Evolutionary conservation across 2,797 vertebrate species (phyloP).

Genomic region (Pipistrellus pygmaeus): DNA sequence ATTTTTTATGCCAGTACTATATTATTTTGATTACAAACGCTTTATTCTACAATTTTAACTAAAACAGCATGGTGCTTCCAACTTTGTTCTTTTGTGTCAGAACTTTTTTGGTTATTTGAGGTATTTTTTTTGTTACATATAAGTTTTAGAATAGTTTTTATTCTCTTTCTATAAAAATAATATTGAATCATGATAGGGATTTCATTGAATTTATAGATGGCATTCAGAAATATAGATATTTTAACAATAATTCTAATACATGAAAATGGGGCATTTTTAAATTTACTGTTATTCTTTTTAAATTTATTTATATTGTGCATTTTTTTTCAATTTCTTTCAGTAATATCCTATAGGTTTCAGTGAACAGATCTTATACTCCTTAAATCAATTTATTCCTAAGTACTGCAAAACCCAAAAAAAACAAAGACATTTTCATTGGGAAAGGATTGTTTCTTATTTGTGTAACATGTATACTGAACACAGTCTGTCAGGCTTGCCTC

Average conservation of each 20-base stretch:
- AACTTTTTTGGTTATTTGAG: not conserved
- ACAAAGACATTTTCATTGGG: not conserved
- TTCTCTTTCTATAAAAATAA: no score
- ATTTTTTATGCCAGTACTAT: not conserved
- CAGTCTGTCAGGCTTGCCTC: accelerated
- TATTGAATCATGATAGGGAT: no score
- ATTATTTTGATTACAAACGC: not conserved
- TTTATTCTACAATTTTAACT: not conserved
- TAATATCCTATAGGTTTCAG: not conserved
- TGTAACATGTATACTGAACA: not conserved
- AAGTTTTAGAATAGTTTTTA: not conserved
- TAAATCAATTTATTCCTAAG: not conserved
- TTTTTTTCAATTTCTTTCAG: not conserved
- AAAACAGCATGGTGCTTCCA: not conserved
- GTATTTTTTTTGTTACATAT: not conserved
- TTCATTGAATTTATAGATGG: not conserved
- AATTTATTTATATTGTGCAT: not conserved
- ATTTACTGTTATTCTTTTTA: not conserved
- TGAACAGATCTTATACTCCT: not conserved
- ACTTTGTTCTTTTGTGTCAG: not conserved
- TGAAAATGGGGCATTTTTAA: not conserved
- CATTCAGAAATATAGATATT: not conserved
- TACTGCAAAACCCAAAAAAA: not conserved
- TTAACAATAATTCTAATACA: not conserved
- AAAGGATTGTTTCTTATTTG: not conserved